Evolutionary conservation across 2,797 vertebrate genomes (phyloP).

Genomic region (Gouania willdenowi): DNA sequence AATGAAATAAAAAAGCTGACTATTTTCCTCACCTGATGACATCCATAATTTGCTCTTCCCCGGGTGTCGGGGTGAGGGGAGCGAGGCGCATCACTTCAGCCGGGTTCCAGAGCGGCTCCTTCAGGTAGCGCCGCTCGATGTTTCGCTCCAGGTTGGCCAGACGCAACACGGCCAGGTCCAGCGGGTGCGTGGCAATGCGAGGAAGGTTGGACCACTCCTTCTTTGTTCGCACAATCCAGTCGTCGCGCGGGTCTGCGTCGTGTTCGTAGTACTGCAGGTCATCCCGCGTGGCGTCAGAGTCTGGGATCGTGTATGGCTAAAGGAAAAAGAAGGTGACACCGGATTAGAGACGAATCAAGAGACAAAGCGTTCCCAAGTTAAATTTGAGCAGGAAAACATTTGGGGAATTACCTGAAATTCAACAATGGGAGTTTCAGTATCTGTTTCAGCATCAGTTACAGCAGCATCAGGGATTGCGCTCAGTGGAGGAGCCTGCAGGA

Average conservation of each 20-base stretch:
- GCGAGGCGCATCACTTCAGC: conserved; percentile 88
- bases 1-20: background rate
- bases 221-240: conserved; percentile 84
- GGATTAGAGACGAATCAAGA: background rate
- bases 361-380: background rate
- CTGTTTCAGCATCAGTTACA: conserved; percentile 56
- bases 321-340: background rate
- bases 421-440: conserved; percentile 47
- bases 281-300: conserved; percentile 83
- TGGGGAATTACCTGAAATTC: conserved; percentile 71
- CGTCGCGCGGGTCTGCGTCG: conserved; percentile 81
- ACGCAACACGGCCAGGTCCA: conserved; percentile 87
- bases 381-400: background rate
- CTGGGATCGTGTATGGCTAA: conserved; percentile 86
- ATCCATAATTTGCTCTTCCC: conserved; percentile 73
- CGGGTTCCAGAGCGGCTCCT: conserved; percentile 90
- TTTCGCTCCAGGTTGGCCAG: conserved; percentile 89
- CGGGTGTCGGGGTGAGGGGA: conserved; percentile 66
- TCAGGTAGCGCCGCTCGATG: conserved; percentile 90
- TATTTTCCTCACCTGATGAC: conserved; percentile 59
- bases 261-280: conserved; percentile 92
- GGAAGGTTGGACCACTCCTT: conserved; percentile 81
- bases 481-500: conserved; percentile 61
- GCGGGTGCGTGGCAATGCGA: conserved; percentile 82
- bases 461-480: conserved; percentile 49